Base-by-base conservation (phyloP, 2,113 vertebrate genomes). In the Elachura formosa region DNA sequence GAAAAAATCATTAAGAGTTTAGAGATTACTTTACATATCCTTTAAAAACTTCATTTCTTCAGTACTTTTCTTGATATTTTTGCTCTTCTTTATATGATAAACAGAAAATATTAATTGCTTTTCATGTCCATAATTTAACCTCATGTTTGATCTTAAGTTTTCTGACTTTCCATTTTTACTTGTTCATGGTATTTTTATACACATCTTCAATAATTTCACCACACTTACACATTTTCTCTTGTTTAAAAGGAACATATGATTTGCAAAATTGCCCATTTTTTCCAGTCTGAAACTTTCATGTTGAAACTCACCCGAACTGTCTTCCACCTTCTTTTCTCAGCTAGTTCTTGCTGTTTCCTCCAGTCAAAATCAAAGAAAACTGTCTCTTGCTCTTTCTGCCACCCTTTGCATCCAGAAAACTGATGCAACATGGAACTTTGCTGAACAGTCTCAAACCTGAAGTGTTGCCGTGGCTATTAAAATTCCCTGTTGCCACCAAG, bases 381-480 rank as follows among this genome's bases (percentile, higher is more conserved):
- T 43, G 33, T 8, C 11, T 83, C 34, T 45, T 77, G 9, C 21
- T n/a, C 19, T 55, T 92, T 74, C 46, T 92, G 41, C 11, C 26
- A n/a, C 3, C 5, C 11, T 48, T 71, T 17, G 11, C n/a, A 48
- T 12, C 1, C 18, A 83, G 34, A 73, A 76, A 80, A 68, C 15
- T 24, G 14, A 46, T 29, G 25, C 31, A 55, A 19, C 11, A 5
- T 26, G 58, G 84, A n/a, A 46, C 8, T 24, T 61, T 52, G 20
- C 29, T 54, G 45, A 46, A 52, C 23, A 75, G 11, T 17, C 48
- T 55, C 20, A 12, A 45, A 2, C 5, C 7, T 59, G 17, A 87
- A 59, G 8, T 0, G 0, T 5, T 75, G 10, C 7, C 1, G 0
- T 26, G 11, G 29, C 31, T 72, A 20, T 11, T 48, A 28, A 52